phyloP scores from a whole-genome alignment of 2,797 vertebrate genomes.

The Melanotaenia trifasciata region DNA sequence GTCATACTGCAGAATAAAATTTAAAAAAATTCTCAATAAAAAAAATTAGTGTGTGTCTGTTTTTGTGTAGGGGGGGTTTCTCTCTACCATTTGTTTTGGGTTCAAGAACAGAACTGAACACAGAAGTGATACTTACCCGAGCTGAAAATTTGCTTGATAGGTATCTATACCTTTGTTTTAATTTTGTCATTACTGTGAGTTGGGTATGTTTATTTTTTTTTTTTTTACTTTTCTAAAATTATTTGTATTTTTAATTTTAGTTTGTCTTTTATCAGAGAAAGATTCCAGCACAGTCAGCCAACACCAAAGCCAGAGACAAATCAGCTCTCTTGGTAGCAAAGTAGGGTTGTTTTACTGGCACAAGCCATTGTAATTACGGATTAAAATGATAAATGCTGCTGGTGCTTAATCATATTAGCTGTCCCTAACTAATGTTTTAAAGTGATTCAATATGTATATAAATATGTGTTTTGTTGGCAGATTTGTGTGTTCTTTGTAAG shows the following conservation, averaged over 20 bases:
- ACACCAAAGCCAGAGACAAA: conserved; percentile 7
- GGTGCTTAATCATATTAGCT: not conserved
- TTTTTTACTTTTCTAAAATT: no score
- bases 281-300: not conserved
- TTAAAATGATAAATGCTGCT: conserved; percentile 11
- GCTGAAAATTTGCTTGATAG: not conserved
- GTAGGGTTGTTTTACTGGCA: not conserved
- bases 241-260: no score
- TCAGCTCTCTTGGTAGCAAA: conserved; percentile 7
- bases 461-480: conserved; percentile 8
- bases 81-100: no score
- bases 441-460: conserved; percentile 5
- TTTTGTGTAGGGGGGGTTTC: no score
- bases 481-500: not conserved
- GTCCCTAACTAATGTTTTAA: not conserved
- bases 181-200: not conserved
- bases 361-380: not conserved
- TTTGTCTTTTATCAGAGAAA: not conserved
- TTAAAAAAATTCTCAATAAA: no score
- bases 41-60: no score
- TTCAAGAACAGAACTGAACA: not conserved
- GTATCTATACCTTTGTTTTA: no score
- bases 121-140: not conserved
- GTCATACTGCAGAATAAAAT: not conserved
- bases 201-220: not conserved